Conservation (phyloP, 2,797 vertebrate genomes). For the Sitta carolinensis region DNA sequence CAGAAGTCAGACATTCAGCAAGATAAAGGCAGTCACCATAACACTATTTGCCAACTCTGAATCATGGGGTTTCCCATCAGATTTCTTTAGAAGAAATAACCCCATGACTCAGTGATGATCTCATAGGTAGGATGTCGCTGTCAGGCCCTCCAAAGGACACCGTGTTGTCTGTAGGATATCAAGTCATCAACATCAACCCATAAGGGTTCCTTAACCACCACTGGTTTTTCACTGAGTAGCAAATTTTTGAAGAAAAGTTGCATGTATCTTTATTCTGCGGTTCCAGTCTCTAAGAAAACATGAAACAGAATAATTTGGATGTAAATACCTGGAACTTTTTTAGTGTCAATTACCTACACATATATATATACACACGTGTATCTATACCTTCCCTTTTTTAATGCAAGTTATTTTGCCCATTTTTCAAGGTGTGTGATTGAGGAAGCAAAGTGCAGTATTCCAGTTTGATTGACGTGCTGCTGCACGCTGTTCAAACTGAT, state of each 20-base stretch:
- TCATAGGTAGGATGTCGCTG: not conserved
- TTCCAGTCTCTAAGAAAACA: not conserved
- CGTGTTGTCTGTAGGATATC: fast-evolving
- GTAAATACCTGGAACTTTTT: not conserved
- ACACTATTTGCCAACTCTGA: not conserved
- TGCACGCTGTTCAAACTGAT: fast-evolving
- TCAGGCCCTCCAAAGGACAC: not conserved
- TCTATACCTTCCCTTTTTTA: not conserved
- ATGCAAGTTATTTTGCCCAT: not conserved
- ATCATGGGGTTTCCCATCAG: fast-evolving
- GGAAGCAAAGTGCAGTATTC: not conserved
- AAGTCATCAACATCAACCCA: fast-evolving
- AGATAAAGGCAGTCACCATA: not conserved
- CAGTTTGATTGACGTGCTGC: not conserved
- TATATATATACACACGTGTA: fast-evolving
- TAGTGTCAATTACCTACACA: not conserved
- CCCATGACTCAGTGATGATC: fast-evolving
- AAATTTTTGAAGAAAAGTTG: constrained; percentile 31
- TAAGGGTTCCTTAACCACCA: not conserved
- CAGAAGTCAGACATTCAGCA: not conserved
- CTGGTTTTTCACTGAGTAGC: not conserved
- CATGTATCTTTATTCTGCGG: constrained; percentile 18
- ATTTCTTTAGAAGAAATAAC: not conserved
- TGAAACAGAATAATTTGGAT: not conserved
- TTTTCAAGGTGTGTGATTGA: not conserved